Evolutionary conservation across 2,113 vertebrate species (phyloP), one percentile per base, ranked within the genome.

Genomic region (Indicator indicator): DNA sequence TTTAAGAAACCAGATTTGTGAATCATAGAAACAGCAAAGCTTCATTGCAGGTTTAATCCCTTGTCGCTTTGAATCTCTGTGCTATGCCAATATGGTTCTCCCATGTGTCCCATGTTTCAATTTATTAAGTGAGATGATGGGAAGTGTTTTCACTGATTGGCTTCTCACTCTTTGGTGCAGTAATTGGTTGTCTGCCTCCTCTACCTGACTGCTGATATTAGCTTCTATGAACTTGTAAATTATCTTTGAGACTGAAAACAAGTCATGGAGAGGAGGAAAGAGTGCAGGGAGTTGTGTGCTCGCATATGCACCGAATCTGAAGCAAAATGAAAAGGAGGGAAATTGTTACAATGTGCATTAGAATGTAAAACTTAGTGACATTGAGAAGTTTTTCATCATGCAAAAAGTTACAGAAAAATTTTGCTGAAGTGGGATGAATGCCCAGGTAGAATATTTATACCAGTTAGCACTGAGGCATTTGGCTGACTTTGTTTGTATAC

Each of bases 401-500:
- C 23, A 28, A 9, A 40, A 86, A 56, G 12, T 55, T 90, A 55
- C 46, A 83, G 17, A 77, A 67, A 5, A 65, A 9, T 26, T 73
- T 86, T 42, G 4, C 23, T 86, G 1, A 2, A 30, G 5, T 52
- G 27, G 21, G 11, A 46, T 52, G 38, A 68, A 64, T 62, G 62
- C 36, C 17, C 16, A n/a, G 46, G 54, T 23, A 38, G 33, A 81
- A 12, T n/a, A 55, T 33, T 79, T 93, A 23, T 13, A 19, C 10
- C 78, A 68, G 16, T 82, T 78, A 75, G 12, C 26, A 42, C 32
- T 11, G 14, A 54, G 46, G 16, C 56, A 11, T 72, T 69, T 33
- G 11, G 1, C 40, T 93, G n/a, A 75, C 54, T 86, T 93, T 76
- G 32, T 68, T 71, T 80, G 60, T 90, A 58, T 93, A 83, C 69